phyloP scores from a whole-genome alignment of 2,797 vertebrate species.

The Salmo trutta region DNA sequence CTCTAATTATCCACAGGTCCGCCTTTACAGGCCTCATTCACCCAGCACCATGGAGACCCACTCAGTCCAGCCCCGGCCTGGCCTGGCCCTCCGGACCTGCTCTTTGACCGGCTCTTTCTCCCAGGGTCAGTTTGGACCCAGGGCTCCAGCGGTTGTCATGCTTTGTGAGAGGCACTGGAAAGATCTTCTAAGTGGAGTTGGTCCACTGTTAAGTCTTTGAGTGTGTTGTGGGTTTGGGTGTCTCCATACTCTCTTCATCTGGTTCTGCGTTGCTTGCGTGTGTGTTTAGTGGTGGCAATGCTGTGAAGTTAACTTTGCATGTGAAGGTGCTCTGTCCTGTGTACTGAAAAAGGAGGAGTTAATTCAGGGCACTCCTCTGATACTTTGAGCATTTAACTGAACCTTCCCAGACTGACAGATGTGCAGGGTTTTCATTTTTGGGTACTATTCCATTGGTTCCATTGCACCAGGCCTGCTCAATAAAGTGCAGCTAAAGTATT shows the following conservation, averaged over 20 bases:
- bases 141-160: neutral
- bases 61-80: constrained; percentile 19
- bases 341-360: neutral
- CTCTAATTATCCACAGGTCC: constrained; percentile 55
- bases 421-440: neutral
- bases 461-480: neutral
- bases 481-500: neutral
- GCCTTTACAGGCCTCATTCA: constrained; percentile 19
- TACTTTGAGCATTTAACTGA: too few relatives aligned
- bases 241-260: neutral
- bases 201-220: neutral
- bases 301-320: neutral
- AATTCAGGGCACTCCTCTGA: constrained; percentile 15
- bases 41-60: constrained; percentile 46
- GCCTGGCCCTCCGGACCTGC: neutral
- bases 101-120: neutral
- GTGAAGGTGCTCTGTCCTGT: constrained; percentile 25
- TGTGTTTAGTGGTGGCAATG: neutral
- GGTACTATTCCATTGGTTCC: neutral
- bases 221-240: constrained; percentile 10
- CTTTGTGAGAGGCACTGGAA: neutral
- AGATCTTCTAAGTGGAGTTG: neutral
- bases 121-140: constrained; percentile 26
- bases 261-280: neutral
- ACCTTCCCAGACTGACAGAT: too few relatives aligned